Percentiles rank a stretch among this genome's conserved stretches.
phyloP scores from a whole-genome alignment of 2,888 invertebrate genomes.

The Metallyticus violacea region DNA sequence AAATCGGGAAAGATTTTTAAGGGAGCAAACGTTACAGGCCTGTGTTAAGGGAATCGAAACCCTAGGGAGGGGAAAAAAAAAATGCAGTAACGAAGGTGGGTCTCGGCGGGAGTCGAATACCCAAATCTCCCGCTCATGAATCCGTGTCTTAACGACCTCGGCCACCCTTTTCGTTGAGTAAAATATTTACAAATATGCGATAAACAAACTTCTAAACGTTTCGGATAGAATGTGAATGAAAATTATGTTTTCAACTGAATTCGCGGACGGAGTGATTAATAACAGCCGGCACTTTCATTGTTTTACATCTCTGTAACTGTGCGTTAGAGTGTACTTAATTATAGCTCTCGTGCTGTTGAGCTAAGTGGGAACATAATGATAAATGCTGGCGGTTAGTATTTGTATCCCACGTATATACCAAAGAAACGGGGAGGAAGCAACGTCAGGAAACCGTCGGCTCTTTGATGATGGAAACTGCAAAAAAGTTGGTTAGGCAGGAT shows the following conservation, averaged over 20 bases:
- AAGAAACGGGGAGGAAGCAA: no score
- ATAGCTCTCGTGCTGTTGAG: neutral
- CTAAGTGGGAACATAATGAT: neutral
- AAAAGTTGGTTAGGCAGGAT: neutral
- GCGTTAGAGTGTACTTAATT: neutral
- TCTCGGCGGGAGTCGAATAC: no score
- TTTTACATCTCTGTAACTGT: neutral
- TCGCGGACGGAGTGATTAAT: neutral
- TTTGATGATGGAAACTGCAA: neutral
- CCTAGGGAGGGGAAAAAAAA: no score
- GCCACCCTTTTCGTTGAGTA: no score
- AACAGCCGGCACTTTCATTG: neutral
- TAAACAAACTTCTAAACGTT: no score
- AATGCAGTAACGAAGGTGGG: no score
- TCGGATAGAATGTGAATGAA: neutral
- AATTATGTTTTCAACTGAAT: neutral
- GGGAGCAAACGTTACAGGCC: no score
- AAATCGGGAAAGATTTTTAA: no score
- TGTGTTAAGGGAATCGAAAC: no score
- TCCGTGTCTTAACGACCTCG: no score
- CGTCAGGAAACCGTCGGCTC: neutral
- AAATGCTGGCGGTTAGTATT: neutral
- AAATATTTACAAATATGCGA: no score
- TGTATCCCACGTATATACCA: neutral
- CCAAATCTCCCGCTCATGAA: no score